A percentile compares a stretch with the other conserved stretches of the same genome.
phyloP scores from a whole-genome alignment of 1,140 invertebrate genomes.

The Neodiprion pinetum region DNA sequence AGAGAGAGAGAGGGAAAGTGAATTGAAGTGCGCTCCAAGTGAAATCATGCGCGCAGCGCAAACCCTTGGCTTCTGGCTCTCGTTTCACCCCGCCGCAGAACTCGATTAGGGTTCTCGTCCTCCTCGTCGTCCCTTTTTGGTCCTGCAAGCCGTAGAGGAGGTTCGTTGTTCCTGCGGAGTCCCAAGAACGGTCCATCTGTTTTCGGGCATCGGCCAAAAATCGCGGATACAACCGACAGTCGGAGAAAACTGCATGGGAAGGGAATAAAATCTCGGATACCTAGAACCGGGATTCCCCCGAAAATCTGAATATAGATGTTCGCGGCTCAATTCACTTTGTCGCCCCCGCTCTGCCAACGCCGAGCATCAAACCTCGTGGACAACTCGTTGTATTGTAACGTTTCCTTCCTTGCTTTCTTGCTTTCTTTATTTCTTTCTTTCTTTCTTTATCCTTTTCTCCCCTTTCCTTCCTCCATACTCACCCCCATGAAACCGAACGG shows the following conservation, averaged over 20 bases:
- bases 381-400: neutral
- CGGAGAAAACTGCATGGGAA: too few relatives aligned
- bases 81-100: slow-evolving; percentile 9
- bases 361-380: neutral
- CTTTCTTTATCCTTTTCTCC: neutral
- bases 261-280: neutral
- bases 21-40: neutral
- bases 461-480: neutral
- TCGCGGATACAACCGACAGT: too few relatives aligned
- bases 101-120: neutral
- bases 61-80: neutral
- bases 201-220: neutral
- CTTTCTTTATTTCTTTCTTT: neutral
- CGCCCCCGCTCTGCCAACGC: neutral
- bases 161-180: neutral
- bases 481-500: too few relatives aligned
- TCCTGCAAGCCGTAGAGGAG: neutral
- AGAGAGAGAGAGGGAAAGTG: neutral
- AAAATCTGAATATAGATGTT: slow-evolving; percentile 1
- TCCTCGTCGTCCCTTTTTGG: neutral
- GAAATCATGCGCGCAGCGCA: slow-evolving; percentile 13
- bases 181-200: neutral
- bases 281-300: neutral
- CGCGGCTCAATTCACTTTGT: slow-evolving; percentile 1
- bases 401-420: neutral